Conservation (phyloP, 2,113 vertebrate species). For the Carlito syrichta region DNA sequence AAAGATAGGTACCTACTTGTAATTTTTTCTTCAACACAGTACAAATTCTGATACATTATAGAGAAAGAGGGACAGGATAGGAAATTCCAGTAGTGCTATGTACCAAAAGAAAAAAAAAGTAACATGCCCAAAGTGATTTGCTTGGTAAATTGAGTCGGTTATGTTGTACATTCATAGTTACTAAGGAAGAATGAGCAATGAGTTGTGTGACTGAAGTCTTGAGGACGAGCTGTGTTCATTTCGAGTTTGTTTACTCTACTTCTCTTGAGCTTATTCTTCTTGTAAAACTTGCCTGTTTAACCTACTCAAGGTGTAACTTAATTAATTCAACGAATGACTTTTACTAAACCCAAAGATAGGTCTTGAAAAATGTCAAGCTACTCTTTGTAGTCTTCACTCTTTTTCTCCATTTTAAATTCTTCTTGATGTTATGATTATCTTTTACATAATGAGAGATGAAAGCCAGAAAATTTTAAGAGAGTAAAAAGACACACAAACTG, state of each 20-base stretch:
- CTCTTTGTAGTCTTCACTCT: background rate
- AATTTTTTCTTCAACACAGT: background rate
- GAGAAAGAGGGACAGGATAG: background rate
- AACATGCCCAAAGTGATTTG: background rate
- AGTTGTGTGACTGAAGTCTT: background rate
- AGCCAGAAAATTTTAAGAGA: background rate
- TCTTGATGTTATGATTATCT: background rate
- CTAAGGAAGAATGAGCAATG: background rate
- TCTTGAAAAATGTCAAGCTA: background rate
- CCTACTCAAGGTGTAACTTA: background rate
- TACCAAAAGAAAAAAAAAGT: background rate
- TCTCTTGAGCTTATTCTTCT: background rate
- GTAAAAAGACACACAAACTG: background rate
- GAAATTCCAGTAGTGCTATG: background rate
- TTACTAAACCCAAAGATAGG: background rate
- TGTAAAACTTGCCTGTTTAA: background rate
- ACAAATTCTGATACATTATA: background rate
- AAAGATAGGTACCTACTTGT: background rate
- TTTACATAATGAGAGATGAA: background rate
- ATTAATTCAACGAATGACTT: background rate
- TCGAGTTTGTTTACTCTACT: background rate
- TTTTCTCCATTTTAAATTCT: background rate
- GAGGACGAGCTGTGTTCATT: background rate
- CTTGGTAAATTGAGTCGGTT: background rate
- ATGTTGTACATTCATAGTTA: background rate